Evolutionary conservation across 1,140 invertebrate species (phyloP).

Genomic region (Charaxes varanes): DNA sequence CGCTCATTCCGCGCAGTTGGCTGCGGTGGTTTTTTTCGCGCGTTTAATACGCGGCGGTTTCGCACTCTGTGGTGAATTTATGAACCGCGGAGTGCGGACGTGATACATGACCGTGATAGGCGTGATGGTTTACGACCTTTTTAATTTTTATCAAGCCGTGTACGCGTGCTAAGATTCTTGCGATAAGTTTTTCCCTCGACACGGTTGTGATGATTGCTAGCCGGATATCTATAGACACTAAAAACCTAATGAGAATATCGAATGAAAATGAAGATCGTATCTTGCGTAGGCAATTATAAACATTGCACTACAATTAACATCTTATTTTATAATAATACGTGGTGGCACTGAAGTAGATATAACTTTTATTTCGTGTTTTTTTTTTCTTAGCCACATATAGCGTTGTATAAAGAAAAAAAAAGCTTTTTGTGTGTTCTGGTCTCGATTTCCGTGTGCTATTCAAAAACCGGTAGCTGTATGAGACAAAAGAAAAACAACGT

Average conservation of each 20-base stretch:
- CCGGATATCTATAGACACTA: no score
- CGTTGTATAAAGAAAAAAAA: conserved; percentile 6
- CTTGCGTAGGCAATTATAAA: no score
- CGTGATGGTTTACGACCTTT: conserved; percentile 9
- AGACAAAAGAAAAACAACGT: conserved; percentile 42
- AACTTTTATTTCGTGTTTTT: not conserved
- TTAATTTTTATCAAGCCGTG: conserved; percentile 9
- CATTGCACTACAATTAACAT: no score
- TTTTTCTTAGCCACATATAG: not conserved
- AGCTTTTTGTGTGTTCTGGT: conserved; percentile 3
- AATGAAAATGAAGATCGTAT: no score
- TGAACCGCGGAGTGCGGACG: conserved; percentile 16
- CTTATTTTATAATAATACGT: no score
- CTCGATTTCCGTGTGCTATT: conserved; percentile 17
- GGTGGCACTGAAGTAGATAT: no score
- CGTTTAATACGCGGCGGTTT: conserved; percentile 38
- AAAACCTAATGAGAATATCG: no score
- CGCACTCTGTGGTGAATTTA: conserved; percentile 30
- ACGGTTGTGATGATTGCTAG: no score
- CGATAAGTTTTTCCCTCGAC: no score
- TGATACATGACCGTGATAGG: conserved; percentile 5
- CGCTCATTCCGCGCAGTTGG: conserved; percentile 37
- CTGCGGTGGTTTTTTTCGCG: conserved; percentile 32
- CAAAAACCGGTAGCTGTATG: conserved; percentile 16
- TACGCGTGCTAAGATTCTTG: not conserved